Evolutionary conservation across 2,797 vertebrate species (phyloP).

Genomic region (Periparus ater): DNA sequence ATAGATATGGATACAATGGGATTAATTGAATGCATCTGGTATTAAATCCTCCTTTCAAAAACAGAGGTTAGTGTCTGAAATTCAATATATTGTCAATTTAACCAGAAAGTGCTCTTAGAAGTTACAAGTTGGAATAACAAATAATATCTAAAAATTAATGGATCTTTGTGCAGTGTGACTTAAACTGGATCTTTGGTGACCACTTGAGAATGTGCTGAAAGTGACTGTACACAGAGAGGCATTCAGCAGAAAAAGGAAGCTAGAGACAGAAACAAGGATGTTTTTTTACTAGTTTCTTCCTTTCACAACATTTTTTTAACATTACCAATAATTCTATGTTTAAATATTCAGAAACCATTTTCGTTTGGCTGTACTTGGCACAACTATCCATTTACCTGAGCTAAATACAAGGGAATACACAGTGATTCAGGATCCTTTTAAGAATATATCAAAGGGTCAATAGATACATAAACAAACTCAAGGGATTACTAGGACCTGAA

Average conservation of each 20-base stretch:
- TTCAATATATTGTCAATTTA: background rate
- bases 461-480: background rate
- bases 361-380: background rate
- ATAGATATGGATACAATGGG: background rate
- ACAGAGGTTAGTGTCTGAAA: background rate
- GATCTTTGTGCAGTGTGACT: background rate
- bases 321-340: background rate
- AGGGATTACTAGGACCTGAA: background rate
- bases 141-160: background rate
- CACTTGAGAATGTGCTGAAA: fast-evolving
- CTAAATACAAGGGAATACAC: background rate
- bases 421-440: background rate
- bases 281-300: background rate
- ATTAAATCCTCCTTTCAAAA: background rate
- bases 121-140: background rate
- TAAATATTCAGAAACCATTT: background rate
- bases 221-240: background rate
- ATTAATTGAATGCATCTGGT: background rate
- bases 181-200: background rate
- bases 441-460: background rate
- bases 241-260: background rate
- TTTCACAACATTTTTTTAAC: background rate
- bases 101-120: background rate
- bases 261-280: background rate
- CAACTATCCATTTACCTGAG: background rate